Percentiles rank a stretch among this genome's conserved stretches.
These are phyloP conservation scores for Rhadina sibilatrix DNA, from an alignment of 2,113 vertebrate species.

Conservation along the genomic window DNA sequence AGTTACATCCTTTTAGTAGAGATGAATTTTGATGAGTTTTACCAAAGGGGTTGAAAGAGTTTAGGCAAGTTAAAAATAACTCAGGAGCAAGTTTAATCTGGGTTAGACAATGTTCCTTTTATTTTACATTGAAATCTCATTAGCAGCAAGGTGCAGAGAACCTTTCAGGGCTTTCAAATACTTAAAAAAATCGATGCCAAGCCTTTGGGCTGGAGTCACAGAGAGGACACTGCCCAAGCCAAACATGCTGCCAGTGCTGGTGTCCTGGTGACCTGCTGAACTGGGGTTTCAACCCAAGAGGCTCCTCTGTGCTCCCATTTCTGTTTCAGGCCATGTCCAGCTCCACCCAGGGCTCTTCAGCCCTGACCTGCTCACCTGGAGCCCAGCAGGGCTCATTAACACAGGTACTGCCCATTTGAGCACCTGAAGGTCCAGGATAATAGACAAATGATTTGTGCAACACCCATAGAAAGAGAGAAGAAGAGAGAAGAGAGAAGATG, in stretches of 20 bases:
- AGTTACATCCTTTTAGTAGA: conserved; percentile 54
- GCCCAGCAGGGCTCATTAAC: neutral
- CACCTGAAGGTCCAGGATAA: neutral
- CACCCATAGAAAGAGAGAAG: neutral
- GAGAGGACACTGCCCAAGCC: neutral
- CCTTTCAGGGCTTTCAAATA: neutral
- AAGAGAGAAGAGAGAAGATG: neutral
- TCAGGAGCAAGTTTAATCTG: conserved; percentile 10
- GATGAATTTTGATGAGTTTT: conserved; percentile 60
- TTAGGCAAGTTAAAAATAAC: conserved; percentile 49
- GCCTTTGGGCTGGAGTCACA: neutral
- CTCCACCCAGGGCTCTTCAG: neutral
- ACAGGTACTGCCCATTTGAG: neutral
- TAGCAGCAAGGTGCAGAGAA: neutral
- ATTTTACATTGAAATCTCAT: conserved; percentile 61
- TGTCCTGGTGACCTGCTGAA: neutral
- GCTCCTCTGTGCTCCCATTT: neutral
- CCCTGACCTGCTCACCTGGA: neutral
- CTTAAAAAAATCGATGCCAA: neutral
- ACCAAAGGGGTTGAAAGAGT: conserved; percentile 48
- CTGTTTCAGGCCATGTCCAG: neutral
- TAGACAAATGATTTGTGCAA: neutral
- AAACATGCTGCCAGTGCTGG: neutral
- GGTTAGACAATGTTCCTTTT: conserved; percentile 43
- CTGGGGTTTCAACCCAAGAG: neutral